Evolutionary conservation across 2,888 invertebrate genomes (phyloP), one percentile per base, ranked within the genome.

Genomic region (Julus scanicus): DNA sequence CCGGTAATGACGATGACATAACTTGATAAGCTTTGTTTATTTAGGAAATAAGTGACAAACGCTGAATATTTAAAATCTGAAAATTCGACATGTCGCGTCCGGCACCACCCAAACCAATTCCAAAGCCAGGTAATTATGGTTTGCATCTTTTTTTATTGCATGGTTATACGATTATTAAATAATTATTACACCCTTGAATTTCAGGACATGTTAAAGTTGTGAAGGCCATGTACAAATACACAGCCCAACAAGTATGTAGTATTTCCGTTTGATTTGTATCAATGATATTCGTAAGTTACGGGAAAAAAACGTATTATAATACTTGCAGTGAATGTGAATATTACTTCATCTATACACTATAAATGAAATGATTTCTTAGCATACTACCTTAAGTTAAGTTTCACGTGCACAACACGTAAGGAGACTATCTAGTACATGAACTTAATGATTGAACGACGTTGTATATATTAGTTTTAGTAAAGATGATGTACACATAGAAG

Each of bases 161-260:
- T 63, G 29, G 37, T 53, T 29, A 84, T 4, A 49, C 49, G 48
- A 40, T 40, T 44, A 40, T 8, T 29, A 29, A 29, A 29, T 29
- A 29, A 29, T 49, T 49, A 39, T 57, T 88, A 39, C 17, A 57
- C 44, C 39, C 1, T 20, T 86, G 37, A 48, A 71, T 88, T 91
- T 84, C 91, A 93, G 93, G 93, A 84, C 92, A 92, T 89, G 94
- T 94, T 39, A 94, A 93, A 91, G 94, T 94, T 88, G 93, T 94
- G 15, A 92, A 94, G 90, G 94, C 94, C 13, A 90, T 94, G 88
- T 94, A 94, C 91, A 93, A 92, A 89, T 94, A 94, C 90, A 92
- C 92, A 87, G 94, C 94, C 20, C 94, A 94, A 90, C 92, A 93
- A 91, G 94, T 94, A 92, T 92, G 92, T 91, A 48, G 71, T 71